These are phyloP conservation scores for Brienomyrus longianalis DNA, from an alignment of 2,113 vertebrate genomes.

Conservation along the genomic window DNA sequence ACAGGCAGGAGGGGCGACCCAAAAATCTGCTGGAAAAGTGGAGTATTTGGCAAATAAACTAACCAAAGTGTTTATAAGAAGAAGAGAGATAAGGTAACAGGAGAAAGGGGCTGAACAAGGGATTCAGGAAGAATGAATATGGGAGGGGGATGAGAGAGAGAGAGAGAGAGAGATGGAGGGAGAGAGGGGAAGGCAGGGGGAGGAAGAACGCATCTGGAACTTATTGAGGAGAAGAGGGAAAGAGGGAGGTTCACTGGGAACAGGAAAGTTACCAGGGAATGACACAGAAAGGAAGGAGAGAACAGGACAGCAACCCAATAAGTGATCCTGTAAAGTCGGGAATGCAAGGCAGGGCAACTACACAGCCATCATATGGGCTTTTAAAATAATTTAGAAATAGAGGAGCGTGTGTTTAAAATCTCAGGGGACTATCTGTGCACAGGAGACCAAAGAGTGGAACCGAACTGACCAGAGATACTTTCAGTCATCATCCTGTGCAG, in stretches of 20 bases:
- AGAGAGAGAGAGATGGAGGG: background rate
- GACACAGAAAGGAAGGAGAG: background rate
- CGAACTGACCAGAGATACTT: background rate
- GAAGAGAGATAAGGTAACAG: constrained; percentile 9
- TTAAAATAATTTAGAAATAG: background rate
- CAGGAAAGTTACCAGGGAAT: background rate
- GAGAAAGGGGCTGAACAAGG: constrained; percentile 20
- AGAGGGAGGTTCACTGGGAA: constrained; percentile 26
- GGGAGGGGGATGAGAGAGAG: background rate
- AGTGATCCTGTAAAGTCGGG: background rate
- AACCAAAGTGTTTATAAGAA: background rate
- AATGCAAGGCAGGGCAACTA: background rate
- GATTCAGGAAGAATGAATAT: constrained; percentile 3
- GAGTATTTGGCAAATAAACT: background rate
- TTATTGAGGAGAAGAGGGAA: constrained; percentile 36
- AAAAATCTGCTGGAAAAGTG: background rate
- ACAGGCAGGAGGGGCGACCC: background rate
- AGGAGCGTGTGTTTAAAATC: background rate
- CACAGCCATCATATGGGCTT: background rate
- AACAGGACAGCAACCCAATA: background rate
- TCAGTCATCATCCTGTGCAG: background rate
- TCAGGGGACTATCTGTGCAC: background rate
- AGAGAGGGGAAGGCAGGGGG: constrained; percentile 14
- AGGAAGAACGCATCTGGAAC: constrained; percentile 57
- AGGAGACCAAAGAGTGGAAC: too few species aligned